Evolutionary conservation across 64 coral and sea anemone species (phyloP).

Genomic region (Dendronephthya gigantea): DNA sequence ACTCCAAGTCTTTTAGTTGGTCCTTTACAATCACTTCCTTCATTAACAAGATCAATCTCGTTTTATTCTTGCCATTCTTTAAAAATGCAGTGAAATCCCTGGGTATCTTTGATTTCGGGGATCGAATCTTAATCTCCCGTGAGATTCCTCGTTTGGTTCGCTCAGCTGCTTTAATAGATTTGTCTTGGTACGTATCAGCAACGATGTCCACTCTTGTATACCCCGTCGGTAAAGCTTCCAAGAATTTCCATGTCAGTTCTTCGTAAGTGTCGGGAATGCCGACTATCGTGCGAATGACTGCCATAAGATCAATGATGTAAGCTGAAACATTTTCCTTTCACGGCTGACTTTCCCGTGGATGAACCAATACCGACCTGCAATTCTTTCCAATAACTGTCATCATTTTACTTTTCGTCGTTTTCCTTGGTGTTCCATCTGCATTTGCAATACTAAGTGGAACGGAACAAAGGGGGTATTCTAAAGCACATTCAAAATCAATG

Average conservation of each 20-base stretch:
- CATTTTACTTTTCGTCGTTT: not conserved
- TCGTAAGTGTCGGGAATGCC: not conserved
- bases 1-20: not conserved
- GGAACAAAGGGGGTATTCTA: not conserved
- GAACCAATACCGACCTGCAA: not conserved
- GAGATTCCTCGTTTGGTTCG: not conserved
- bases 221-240: not conserved
- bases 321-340: not conserved
- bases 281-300: not conserved
- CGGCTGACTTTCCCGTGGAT: not conserved
- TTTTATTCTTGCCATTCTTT: conserved; percentile 2
- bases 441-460: not conserved
- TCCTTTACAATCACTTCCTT: not conserved
- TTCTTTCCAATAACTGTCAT: not conserved
- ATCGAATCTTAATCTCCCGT: not conserved
- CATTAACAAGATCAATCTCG: not conserved
- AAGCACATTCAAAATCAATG: not conserved
- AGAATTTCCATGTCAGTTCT: not conserved
- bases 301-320: not conserved
- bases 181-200: not conserved
- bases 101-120: not conserved
- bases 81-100: not conserved
- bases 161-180: not conserved
- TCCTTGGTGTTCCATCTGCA: not conserved
- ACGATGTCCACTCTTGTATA: not conserved